Evolutionary conservation across 1,140 invertebrate genomes (phyloP).

Genomic region (Coelopa frigida): DNA sequence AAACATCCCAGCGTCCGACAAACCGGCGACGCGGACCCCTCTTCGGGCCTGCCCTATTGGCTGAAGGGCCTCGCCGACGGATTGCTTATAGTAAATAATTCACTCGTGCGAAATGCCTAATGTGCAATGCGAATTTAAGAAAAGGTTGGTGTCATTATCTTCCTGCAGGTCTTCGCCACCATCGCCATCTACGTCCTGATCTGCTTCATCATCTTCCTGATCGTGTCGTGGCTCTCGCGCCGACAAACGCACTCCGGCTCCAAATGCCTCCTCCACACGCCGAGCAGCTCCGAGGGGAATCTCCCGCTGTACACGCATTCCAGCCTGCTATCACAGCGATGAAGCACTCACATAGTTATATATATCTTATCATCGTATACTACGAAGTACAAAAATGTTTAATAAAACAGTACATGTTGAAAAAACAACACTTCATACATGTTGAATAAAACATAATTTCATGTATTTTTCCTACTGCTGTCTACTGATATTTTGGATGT

Average conservation of each 20-base stretch:
- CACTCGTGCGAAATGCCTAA: background rate
- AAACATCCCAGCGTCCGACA: background rate
- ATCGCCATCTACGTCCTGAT: constrained; percentile 12
- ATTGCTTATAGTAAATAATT: constrained; percentile 10
- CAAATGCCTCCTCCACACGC: background rate
- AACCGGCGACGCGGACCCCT: background rate
- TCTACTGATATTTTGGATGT: no score
- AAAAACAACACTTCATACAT: no score
- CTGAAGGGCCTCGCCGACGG: constrained; percentile 8
- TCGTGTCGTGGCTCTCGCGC: constrained; percentile 11
- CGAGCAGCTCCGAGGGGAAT: background rate
- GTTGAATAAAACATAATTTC: no score
- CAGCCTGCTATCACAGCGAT: constrained; percentile 12
- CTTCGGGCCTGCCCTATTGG: constrained; percentile 4
- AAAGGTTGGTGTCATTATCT: constrained; percentile 12
- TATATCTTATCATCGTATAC: no score
- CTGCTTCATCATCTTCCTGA: constrained; percentile 13
- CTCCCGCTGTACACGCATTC: constrained; percentile 5
- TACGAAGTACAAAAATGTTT: no score
- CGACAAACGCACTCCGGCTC: background rate
- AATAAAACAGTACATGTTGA: no score
- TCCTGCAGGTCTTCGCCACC: constrained; percentile 12
- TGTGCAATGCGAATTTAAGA: constrained; percentile 2
- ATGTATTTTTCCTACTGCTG: no score
- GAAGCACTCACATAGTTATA: no score